phyloP scores from a whole-genome alignment of 2,797 vertebrate genomes.

The Triplophysa bombifrons region DNA sequence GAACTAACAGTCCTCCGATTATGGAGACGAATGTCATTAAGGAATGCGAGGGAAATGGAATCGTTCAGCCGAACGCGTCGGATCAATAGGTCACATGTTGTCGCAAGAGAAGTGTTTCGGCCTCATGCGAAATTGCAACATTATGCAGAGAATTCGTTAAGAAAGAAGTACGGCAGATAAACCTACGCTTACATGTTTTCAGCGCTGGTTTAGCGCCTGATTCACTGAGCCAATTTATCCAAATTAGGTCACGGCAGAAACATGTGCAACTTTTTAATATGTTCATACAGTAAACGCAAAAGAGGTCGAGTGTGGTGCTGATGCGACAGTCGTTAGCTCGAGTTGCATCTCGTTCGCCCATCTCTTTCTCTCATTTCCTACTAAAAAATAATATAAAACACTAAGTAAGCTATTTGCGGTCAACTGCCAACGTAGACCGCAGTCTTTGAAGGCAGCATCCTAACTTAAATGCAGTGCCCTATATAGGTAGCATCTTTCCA shows the following conservation, averaged over 20 bases:
- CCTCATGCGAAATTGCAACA: background rate
- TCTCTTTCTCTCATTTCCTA: too few relatives aligned
- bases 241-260: background rate
- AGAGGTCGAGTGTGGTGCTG: background rate
- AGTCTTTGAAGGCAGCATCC: too few relatives aligned
- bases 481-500: too few relatives aligned
- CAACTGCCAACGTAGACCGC: too few relatives aligned
- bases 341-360: too few relatives aligned
- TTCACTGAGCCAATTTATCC: background rate
- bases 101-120: constrained; percentile 1
- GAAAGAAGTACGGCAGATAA: background rate
- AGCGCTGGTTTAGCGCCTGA: background rate
- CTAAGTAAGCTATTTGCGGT: too few relatives aligned
- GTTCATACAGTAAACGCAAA: background rate
- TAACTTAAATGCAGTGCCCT: too few relatives aligned
- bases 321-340: too few relatives aligned
- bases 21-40: constrained; percentile 30
- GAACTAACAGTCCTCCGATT: constrained; percentile 33
- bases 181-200: background rate
- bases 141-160: background rate
- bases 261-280: background rate
- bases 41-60: constrained; percentile 17
- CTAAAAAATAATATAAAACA: too few relatives aligned
- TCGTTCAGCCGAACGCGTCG: constrained; percentile 2
- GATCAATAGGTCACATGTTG: constrained; percentile 17